phyloP scores from a whole-genome alignment of 2,113 vertebrate genomes.

The Oncorhynchus keta region DNA sequence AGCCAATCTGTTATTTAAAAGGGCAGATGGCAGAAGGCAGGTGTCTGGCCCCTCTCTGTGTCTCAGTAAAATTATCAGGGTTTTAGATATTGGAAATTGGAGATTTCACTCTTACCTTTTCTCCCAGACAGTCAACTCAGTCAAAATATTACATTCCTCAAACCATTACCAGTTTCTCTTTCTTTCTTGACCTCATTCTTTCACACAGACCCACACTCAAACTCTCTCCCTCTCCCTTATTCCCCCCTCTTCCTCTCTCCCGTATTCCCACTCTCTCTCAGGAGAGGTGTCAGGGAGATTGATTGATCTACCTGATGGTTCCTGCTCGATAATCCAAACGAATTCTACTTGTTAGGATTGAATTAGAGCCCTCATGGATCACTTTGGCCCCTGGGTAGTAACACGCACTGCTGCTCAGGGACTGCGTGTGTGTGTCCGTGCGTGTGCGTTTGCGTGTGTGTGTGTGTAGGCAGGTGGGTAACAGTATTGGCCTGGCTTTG shows the following conservation, averaged over 20 bases:
- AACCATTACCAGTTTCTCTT: background rate
- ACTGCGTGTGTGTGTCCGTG: background rate
- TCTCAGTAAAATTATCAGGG: too few species aligned
- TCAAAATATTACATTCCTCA: background rate
- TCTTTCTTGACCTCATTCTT: background rate
- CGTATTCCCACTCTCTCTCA: background rate
- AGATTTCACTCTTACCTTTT: background rate
- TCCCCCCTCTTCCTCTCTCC: background rate
- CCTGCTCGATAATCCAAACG: background rate
- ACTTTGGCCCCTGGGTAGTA: too few species aligned
- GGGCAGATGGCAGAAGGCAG: too few species aligned
- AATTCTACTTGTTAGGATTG: slow-evolving; percentile 22
- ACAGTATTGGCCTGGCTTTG: background rate
- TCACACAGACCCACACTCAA: background rate
- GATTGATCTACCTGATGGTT: slow-evolving; percentile 21
- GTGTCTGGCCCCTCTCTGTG: too few species aligned
- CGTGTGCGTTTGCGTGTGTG: background rate
- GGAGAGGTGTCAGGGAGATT: slow-evolving; percentile 16
- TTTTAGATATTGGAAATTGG: background rate
- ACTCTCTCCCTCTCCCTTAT: background rate
- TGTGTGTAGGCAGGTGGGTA: background rate
- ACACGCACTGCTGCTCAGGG: too few species aligned
- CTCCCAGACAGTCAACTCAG: background rate
- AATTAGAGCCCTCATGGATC: background rate
- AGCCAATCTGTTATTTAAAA: too few species aligned